Conservation (phyloP, 1,140 invertebrate species). For the Magallana angulata region DNA sequence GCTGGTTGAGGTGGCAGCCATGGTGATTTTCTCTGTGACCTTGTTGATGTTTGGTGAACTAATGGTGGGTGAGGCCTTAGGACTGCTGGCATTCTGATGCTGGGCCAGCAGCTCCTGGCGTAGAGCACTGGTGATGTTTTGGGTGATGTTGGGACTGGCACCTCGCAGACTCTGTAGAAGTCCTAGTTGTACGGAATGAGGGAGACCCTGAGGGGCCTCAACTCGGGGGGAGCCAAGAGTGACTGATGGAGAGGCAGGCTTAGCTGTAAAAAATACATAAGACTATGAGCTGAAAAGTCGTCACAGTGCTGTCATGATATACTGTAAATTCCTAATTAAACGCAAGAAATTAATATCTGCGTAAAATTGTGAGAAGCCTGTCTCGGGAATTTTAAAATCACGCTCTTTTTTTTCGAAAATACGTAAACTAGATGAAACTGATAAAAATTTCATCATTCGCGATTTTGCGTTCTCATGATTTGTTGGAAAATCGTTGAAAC, state of each 20-base stretch:
- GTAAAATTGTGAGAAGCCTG: no score
- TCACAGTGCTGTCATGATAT: no score
- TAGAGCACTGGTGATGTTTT: conserved; percentile 50
- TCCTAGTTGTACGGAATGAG: conserved; percentile 48
- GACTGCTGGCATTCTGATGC: conserved; percentile 38
- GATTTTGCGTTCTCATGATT: no score
- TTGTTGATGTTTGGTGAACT: conserved; percentile 50
- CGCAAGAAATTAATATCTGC: no score
- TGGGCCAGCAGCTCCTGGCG: conserved; percentile 51
- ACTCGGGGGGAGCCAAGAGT: neutral
- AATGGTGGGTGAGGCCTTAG: conserved; percentile 40
- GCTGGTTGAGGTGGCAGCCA: conserved; percentile 41
- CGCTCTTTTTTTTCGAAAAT: no score
- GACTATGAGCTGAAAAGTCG: no score
- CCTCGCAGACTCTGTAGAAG: conserved; percentile 50
- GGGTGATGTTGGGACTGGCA: conserved; percentile 39
- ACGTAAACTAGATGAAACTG: no score
- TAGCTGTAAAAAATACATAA: neutral
- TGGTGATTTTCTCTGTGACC: conserved; percentile 46
- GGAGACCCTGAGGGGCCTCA: conserved; percentile 33
- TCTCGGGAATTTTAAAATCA: no score
- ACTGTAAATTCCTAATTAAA: no score
- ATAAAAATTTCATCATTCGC: no score
- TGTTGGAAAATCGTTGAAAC: no score
- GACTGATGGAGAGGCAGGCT: conserved; percentile 17